Percentiles rank a stretch among this genome's conserved stretches.
These are phyloP conservation scores for Monomorium pharaonis DNA, from an alignment of 1,140 invertebrate genomes.

Conservation along the genomic window DNA sequence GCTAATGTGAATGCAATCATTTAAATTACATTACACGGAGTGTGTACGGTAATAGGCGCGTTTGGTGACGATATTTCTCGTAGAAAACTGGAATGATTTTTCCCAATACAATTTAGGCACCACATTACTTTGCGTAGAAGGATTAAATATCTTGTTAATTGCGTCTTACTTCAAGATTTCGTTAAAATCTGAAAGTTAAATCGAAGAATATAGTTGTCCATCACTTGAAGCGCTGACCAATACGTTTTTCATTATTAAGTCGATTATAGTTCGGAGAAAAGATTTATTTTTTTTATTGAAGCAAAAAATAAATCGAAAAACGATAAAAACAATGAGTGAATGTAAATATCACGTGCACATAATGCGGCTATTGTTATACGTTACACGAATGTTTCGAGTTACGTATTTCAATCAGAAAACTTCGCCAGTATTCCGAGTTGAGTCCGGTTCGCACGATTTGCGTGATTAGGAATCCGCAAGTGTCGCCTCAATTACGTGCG, in stretches of 20 bases:
- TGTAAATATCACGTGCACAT: neutral
- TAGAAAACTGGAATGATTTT: conserved; percentile 4
- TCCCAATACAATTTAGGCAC: neutral
- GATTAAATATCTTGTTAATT: neutral
- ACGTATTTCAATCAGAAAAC: conserved; percentile 50
- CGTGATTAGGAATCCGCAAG: conserved; percentile 64
- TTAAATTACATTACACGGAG: conserved; percentile 22
- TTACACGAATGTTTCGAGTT: neutral
- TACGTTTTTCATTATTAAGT: neutral
- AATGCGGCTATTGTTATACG: neutral
- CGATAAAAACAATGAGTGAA: neutral
- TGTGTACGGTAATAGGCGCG: neutral
- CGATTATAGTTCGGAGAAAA: neutral
- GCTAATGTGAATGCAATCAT: conserved; percentile 19
- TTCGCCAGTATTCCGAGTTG: conserved; percentile 50
- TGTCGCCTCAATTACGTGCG: conserved; percentile 59
- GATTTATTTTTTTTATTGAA: neutral
- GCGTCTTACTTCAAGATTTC: neutral
- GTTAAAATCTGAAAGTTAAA: too few species aligned
- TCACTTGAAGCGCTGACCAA: neutral
- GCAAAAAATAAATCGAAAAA: neutral
- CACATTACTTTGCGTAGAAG: neutral
- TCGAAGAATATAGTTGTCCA: neutral
- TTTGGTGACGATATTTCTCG: conserved; percentile 20
- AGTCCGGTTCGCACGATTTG: conserved; percentile 22